Base-by-base conservation (phyloP, 2,888 invertebrate genomes). In the Metacarcinus magister region DNA sequence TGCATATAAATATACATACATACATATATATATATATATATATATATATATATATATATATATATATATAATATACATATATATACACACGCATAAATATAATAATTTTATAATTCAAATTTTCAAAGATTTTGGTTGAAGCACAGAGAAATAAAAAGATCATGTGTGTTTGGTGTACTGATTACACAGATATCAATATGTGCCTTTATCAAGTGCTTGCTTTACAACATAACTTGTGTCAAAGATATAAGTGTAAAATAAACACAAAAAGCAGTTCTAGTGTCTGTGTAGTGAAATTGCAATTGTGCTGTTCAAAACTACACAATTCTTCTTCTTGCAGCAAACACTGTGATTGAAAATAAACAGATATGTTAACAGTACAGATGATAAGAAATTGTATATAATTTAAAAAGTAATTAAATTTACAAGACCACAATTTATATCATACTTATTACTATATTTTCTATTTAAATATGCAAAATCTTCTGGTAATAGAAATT, bases 351-450 rank as follows among this genome's bases (percentile, higher is more conserved):
- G 94, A 96, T 48, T 48, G 75, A 75, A 92, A 92, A 95, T 16
- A 95, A 92, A 93, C 87, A 92, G 75, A 96, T 82, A 96, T 87
- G 91, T 87, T 96, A 67, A 94, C 92, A 94, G 43, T 67, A 94
- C 28, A 43, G n/a, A 95, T 95, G 39, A 54, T 94, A 54, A 54
- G 90, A 94, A 67, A 90, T 46, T 94, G 90, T 60, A 39, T 89
- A 93, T 95, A 44, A 95, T 44, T 82, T 60, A 92, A 87, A 94
- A 92, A 75, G 48, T 94, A 94, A 82, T 95, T 95, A 48, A 96
- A 91, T 96, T 96, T 94, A 96, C 94, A 96, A 96, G 96, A 96
- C 96, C 94, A 96, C 96, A 94, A 96, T 96, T 96, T 96, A 96
- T 89, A 32, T 90, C 91, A 91, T 93, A 67, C 96, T 96, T 96